A percentile compares a stretch with the other conserved stretches of the same genome.
phyloP scores from a whole-genome alignment of 1,140 invertebrate genomes.

The Ridgeia piscesae region DNA sequence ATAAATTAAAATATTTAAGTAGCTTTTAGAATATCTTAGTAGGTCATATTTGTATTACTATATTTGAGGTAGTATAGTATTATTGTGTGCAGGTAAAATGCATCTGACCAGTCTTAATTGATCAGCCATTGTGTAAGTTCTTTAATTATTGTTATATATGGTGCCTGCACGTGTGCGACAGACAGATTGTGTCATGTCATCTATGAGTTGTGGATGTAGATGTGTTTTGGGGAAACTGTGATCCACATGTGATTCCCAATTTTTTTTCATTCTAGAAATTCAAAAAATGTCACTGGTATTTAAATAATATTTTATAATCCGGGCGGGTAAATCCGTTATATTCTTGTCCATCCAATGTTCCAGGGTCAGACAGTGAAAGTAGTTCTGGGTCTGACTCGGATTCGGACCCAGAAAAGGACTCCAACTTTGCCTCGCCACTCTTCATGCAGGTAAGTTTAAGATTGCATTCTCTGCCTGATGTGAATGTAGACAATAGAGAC shows the following conservation, averaged over 20 bases:
- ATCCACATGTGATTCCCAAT: neutral
- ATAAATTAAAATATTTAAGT: no score
- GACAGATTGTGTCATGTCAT: neutral
- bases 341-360: neutral
- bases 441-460: constrained; percentile 39
- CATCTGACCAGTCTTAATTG: no score
- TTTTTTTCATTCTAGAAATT: no score
- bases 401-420: constrained; percentile 27
- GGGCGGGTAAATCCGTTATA: no score
- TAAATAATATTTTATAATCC: neutral
- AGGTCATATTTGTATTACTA: no score
- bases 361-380: constrained; percentile 27
- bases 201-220: neutral
- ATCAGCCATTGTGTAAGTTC: no score
- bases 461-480: neutral
- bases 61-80: no score
- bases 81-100: no score
- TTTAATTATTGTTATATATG: no score
- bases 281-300: neutral
- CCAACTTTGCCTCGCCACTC: constrained; percentile 35
- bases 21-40: no score
- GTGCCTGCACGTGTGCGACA: neutral
- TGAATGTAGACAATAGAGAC: neutral
- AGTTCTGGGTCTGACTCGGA: constrained; percentile 21
- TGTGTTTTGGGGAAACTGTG: no score